A percentile compares a stretch with the other conserved stretches of the same genome.
phyloP scores from a whole-genome alignment of 2,888 invertebrate genomes.

The Catocala sponsa region DNA sequence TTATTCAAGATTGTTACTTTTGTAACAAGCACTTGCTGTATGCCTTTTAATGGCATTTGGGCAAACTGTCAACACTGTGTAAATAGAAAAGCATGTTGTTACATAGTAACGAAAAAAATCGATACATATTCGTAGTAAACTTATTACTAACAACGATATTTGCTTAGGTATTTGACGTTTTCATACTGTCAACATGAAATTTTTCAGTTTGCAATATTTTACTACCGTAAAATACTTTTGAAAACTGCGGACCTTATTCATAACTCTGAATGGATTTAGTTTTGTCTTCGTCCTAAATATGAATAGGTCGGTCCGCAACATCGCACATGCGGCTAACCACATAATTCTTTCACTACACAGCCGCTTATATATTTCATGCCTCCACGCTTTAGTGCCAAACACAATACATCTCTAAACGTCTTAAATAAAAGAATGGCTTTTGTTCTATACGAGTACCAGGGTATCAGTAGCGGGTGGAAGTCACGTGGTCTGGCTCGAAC shows the following conservation, averaged over 20 bases:
- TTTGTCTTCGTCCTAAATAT: constrained; percentile 1
- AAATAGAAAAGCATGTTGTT: no score
- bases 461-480: constrained; percentile 51
- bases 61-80: no score
- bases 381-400: constrained; percentile 43
- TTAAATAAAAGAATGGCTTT: constrained; percentile 53
- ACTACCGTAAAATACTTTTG: neutral
- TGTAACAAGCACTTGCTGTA: neutral
- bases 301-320: neutral
- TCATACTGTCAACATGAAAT: no score
- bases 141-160: neutral
- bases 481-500: constrained; percentile 59
- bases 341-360: constrained; percentile 12
- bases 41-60: no score
- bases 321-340: constrained; percentile 1
- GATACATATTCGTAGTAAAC: no score
- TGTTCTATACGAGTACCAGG: constrained; percentile 50
- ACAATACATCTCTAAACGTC: constrained; percentile 43
- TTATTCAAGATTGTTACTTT: constrained; percentile 20
- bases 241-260: neutral
- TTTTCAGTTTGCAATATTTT: neutral
- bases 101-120: no score
- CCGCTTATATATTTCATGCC: constrained; percentile 36
- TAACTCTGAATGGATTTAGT: constrained; percentile 3
- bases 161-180: no score